Base-by-base conservation (phyloP, 2,888 invertebrate genomes). In the Apodemia zela region DNA sequence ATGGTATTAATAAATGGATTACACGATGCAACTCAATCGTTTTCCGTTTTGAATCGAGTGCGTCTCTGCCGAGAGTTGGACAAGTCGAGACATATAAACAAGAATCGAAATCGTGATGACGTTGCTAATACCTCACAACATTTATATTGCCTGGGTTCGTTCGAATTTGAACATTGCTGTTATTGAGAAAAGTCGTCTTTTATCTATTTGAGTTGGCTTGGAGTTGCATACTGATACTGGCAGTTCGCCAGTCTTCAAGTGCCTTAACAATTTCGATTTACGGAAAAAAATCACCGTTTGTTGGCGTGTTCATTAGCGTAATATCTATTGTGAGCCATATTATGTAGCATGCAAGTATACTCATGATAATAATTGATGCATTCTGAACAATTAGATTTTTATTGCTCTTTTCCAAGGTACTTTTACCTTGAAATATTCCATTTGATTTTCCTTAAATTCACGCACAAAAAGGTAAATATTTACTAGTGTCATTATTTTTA, bases 21-120 rank as follows among this genome's bases (percentile, higher is more conserved):
- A 10, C 10, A 17, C 42, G 58, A 42, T 62, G 57, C 42, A 33
- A 29, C 42, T 58, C 62, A 62, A 57, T 62, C 29, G 17, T 62
- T 62, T 45, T 33, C 58, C 62, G 47, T 38, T 62, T 33, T 33
- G 62, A 58, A 58, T 62, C 62, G 35, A 45, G 58, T 58, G 21
- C 42, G 47, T 47, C 35, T 49, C 62, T 18, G 18, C 25, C 18
- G 58, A 62, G n/a, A n/a, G n/a, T n/a, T n/a, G n/a, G n/a, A n/a
- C n/a, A n/a, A n/a, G n/a, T n/a, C n/a, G n/a, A n/a, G 62, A 58
- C 59, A 58, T 54, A 54, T 59, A 59, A 62, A 62, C 62, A 62
- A 58, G 35, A 62, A 59, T 62, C 47, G 62, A 62, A 58, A 58
- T 62, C 62, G 62, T 58, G 62, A 62, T 62, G 62, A 62, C 54